These are phyloP conservation scores for Melinaea marsaeus DNA, from an alignment of 2,888 invertebrate species.

Conservation along the genomic window DNA sequence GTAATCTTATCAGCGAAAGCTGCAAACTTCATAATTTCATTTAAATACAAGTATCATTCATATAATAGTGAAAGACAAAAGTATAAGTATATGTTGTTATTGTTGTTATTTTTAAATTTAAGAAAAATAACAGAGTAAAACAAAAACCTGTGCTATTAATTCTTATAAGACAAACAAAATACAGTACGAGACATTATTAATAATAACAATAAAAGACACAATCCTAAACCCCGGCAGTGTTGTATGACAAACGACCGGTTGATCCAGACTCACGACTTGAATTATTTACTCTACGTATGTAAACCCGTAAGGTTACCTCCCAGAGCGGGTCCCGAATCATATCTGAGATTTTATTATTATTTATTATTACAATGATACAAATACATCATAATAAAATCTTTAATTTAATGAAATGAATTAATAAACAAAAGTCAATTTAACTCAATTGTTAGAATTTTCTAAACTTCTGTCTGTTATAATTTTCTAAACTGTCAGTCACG, in stretches of 20 bases:
- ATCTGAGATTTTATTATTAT: neutral
- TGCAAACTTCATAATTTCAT: no score
- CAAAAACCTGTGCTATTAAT: slow-evolving; percentile 4
- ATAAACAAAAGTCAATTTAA: no score
- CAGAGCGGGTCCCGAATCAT: no score
- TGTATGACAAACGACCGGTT: slow-evolving; percentile 63
- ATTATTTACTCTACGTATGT: slow-evolving; percentile 22
- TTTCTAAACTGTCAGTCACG: no score
- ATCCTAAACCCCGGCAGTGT: slow-evolving; percentile 27
- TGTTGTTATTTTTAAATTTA: no score
- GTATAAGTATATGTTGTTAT: no score
- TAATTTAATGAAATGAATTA: no score
- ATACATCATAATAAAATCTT: neutral
- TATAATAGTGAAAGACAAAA: no score
- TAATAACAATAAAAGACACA: slow-evolving; percentile 25
- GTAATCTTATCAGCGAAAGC: no score
- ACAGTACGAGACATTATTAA: slow-evolving; percentile 20
- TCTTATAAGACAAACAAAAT: slow-evolving; percentile 6
- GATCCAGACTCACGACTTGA: slow-evolving; percentile 43
- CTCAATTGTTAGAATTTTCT: no score
- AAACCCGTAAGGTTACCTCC: slow-evolving; percentile 9
- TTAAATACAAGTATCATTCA: no score
- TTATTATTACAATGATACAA: neutral
- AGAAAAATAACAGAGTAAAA: neutral
- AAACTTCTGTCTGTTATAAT: no score